Base-by-base conservation (phyloP, 1,140 invertebrate species). In the Drosophila watanabei region DNA sequence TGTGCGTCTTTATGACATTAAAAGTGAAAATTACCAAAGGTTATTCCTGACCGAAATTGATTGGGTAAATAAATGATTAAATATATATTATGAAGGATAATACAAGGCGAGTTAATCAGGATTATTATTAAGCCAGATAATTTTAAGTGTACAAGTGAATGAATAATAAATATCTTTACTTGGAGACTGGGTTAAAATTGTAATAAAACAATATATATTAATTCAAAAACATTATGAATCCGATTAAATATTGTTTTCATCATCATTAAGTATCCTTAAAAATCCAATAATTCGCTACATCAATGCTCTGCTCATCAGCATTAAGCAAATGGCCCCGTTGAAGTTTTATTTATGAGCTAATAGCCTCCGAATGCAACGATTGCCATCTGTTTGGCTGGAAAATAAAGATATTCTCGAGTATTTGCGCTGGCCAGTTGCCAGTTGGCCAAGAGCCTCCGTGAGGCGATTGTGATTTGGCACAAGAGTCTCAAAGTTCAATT, bases 391-490 rank as follows among this genome's bases (percentile, higher is more conserved):
- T 73, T 37, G 56, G 37, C 70, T 61, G 45, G 35, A 45, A 73
- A 73, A 61, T 61, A 73, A 73, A 52, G 56, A 73, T 73, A 61
- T 59, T 75, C 77, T 68, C 71, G 66, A 78, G 66, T 71, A 66
- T 79, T 82, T 70, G 37, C 18, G 32, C 62, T 86, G 82, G 79
- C 68, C 82, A 77, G 49, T 39, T 79, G 82, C 82, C 82, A 82
- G 58, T 45, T 82, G 82, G 79, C 69, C 61, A 5, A 52, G 5
- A 69, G 69, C 45, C 66, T 54, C 51, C 66, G 52, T 49, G 68
- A 82, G 77, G 45, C 24, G 66, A 61, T 18, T 41, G 84, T 80
- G 84, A 88, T 87, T 87, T 87, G 84, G 84, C 84, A 70, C 58
- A 30, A 77, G 48, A 60, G 30, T 39, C 72, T 88, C 85, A 83